phyloP scores from a whole-genome alignment of 2,113 vertebrate species.

The Philantomba maxwellii region DNA sequence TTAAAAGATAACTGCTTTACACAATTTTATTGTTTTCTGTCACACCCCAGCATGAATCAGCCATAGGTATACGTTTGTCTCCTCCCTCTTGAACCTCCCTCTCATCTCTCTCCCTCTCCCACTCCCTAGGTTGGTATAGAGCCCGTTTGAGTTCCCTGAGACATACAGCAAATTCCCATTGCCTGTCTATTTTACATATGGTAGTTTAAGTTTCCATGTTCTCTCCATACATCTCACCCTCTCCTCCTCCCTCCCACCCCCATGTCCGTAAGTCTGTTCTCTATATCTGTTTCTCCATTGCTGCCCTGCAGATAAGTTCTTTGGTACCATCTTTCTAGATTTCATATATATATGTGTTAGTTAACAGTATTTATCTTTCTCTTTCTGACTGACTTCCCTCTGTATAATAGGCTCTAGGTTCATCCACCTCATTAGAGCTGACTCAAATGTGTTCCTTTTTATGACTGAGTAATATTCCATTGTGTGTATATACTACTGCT shows the following conservation, averaged over 20 bases:
- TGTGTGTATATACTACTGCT: not conserved
- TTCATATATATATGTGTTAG: not conserved
- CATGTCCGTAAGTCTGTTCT: not conserved
- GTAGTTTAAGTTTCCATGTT: not conserved
- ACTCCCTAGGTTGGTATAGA: not conserved
- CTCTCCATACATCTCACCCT: not conserved
- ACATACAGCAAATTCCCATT: not conserved
- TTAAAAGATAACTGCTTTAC: not conserved
- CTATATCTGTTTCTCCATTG: not conserved
- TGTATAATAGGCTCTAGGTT: not conserved
- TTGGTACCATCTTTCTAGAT: not conserved
- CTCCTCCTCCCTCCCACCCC: accelerated
- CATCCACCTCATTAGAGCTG: not conserved
- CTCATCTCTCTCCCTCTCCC: not conserved
- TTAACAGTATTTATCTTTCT: not conserved
- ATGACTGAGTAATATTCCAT: not conserved
- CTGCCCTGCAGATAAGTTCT: not conserved
- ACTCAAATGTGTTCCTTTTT: not conserved
- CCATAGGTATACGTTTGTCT: not conserved
- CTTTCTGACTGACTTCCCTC: not conserved
- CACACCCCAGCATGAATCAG: not conserved
- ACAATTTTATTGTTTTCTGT: not conserved
- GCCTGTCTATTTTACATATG: not conserved
- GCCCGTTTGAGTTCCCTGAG: not conserved
- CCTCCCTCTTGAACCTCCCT: not conserved